Evolutionary conservation across 2,113 vertebrate species (phyloP).

Genomic region (Melanotaenia duboulayi): DNA sequence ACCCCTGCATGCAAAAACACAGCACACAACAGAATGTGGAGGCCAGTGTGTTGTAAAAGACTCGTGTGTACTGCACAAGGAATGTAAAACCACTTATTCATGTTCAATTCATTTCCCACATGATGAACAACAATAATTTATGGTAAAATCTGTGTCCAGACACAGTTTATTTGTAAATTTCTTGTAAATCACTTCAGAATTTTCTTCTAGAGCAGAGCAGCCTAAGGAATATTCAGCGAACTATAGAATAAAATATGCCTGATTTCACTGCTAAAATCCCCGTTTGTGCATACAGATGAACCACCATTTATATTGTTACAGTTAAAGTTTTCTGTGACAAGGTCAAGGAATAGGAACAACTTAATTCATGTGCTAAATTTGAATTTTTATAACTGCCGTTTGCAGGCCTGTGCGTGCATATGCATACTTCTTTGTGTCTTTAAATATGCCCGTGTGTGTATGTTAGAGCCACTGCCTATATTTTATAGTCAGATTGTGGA

Average conservation of each 20-base stretch:
- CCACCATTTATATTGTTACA: conserved; percentile 74
- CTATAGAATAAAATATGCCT: conserved; percentile 64
- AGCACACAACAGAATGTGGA: background rate
- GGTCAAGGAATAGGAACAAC: conserved; percentile 73
- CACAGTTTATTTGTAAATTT: conserved; percentile 60
- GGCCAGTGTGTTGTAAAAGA: background rate
- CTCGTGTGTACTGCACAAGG: background rate
- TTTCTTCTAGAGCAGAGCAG: conserved; percentile 45
- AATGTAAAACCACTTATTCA: conserved; percentile 7
- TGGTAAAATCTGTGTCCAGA: conserved; percentile 44
- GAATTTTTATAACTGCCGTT: conserved; percentile 73
- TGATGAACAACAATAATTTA: conserved; percentile 58
- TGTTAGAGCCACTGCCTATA: conserved; percentile 65
- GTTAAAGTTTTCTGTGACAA: conserved; percentile 76
- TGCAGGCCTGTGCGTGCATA: conserved; percentile 42
- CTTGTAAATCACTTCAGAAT: conserved; percentile 56
- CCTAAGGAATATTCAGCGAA: conserved; percentile 46
- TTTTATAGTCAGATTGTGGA: conserved; percentile 78
- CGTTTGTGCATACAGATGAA: conserved; percentile 72
- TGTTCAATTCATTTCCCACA: conserved; percentile 12
- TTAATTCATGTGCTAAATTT: conserved; percentile 77
- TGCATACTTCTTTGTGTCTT: conserved; percentile 53
- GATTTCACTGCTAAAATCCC: conserved; percentile 64
- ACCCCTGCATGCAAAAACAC: conserved; percentile 21
- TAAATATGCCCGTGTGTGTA: conserved; percentile 26